Percentiles rank a stretch among this genome's conserved stretches.
Evolutionary conservation across 2,888 invertebrate genomes (phyloP).

Genomic region (Conchocele bisecta): DNA sequence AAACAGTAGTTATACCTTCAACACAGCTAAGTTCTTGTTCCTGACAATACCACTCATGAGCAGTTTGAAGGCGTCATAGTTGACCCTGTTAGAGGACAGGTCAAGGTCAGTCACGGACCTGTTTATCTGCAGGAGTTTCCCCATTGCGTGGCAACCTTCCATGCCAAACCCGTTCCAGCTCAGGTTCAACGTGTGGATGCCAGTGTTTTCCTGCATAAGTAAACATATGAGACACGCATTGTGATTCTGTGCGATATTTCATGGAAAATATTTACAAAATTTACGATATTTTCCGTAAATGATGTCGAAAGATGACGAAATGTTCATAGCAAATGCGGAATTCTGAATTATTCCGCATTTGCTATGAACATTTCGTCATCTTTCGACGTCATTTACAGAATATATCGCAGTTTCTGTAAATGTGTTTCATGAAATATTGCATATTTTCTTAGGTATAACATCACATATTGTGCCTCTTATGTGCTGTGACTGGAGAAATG

Average conservation of each 20-base stretch:
- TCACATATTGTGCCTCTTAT: too few species aligned
- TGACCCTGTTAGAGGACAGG: conserved; percentile 69
- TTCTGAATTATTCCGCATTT: too few species aligned
- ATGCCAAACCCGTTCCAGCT: conserved; percentile 73
- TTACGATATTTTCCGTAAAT: too few species aligned
- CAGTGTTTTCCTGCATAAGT: conserved; percentile 64
- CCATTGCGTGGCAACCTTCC: conserved; percentile 71
- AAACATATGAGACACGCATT: not conserved
- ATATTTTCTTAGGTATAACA: too few species aligned
- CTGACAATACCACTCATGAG: conserved; percentile 63
- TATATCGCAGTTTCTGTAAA: too few species aligned
- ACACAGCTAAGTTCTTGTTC: conserved; percentile 57
- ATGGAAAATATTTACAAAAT: not conserved
- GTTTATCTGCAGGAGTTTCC: conserved; percentile 63
- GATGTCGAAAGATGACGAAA: too few species aligned
- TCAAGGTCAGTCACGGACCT: conserved; percentile 64
- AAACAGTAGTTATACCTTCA: conserved; percentile 58
- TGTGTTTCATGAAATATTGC: too few species aligned
- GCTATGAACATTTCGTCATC: too few species aligned
- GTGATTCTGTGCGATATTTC: not conserved
- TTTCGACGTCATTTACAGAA: too few species aligned
- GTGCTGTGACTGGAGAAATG: too few species aligned
- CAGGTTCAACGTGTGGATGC: conserved; percentile 61
- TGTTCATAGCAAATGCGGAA: too few species aligned
- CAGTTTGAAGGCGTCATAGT: conserved; percentile 65